Base-by-base conservation (phyloP, 1,140 invertebrate genomes). In the Calephelis virginiensis region DNA sequence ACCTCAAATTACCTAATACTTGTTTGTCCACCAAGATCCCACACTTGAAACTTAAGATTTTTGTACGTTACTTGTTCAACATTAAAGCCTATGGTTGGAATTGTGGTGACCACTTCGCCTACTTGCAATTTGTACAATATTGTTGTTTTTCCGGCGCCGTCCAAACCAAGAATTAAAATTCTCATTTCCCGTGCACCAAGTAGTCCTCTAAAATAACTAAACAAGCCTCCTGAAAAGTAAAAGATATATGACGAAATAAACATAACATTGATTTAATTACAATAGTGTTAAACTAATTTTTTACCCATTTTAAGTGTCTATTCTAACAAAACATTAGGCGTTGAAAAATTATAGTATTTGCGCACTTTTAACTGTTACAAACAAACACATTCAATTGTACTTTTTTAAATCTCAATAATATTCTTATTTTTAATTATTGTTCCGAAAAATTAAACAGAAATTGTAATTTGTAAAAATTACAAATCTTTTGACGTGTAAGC, bases 71-170 rank as follows among this genome's bases (percentile, higher is more conserved):
- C 97, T 94, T 98, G 97, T 92, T 98, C 97, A 78, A 99, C 98
- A 92, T 99, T 99, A 89, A 98, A 98, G n/a, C 98, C 98, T 85
- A 99, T 99, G 9, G 98, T 99, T 12, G 91, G 91, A 91, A 99
- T 99, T 37, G 99, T 99, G n/a, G 98, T 99, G 1, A 99, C 98
- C 60, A 99, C 98, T 93, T 99, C 98, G 17, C 99, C 99, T 69
- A 99, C 99, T 94, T 99, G 98, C 78, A 99, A 93, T 92, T 97
- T 96, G 92, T 99, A 99, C 50, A 99, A 92, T 92, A 99, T 99
- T 63, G 99, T 99, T 8, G 99, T 99, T 94, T 99, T 99, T 71
- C 98, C 98, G 85, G 97, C 97, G 65, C 98, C 98, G 91, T 99
- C 99, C 66, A 99, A 92, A 10, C 99, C 99, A 47, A 99, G 93